Percentiles rank a stretch among this genome's conserved stretches.
These are phyloP conservation scores for Drosophila truncata DNA, from an alignment of 1,140 invertebrate genomes.

Conservation along the genomic window DNA sequence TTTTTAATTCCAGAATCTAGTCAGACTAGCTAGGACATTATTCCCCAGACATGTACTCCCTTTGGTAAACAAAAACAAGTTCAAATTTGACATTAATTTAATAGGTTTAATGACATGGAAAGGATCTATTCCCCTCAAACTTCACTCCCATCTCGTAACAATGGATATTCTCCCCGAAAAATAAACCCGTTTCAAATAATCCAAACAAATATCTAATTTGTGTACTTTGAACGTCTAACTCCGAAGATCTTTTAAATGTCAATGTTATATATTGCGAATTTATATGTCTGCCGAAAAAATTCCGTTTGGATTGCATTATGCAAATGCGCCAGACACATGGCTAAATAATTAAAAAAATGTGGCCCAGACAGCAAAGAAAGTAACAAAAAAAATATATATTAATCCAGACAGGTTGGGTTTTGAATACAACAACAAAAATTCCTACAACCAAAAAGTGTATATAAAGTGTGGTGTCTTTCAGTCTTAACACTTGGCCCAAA, in stretches of 20 bases:
- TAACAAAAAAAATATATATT: not conserved
- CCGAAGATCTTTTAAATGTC: constrained; percentile 51
- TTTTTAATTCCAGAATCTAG: not conserved
- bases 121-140: not conserved
- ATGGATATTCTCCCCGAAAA: constrained; percentile 2
- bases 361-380: constrained; percentile 23
- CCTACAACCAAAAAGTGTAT: constrained; percentile 13
- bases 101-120: constrained; percentile 31
- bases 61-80: constrained; percentile 22
- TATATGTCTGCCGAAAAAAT: constrained; percentile 47
- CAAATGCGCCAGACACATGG: constrained; percentile 58
- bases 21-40: not conserved
- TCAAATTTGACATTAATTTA: constrained; percentile 7
- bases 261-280: constrained; percentile 24
- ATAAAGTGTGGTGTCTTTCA: constrained; percentile 23
- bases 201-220: constrained; percentile 3
- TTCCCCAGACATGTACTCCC: not conserved
- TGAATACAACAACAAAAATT: not conserved
- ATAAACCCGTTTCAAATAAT: constrained; percentile 12
- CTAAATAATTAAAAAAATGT: constrained; percentile 39
- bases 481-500: constrained; percentile 1
- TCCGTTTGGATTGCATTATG: constrained; percentile 49
- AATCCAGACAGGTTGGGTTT: constrained; percentile 5
- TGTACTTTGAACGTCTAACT: constrained; percentile 61
- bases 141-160: not conserved